Evolutionary conservation across 2,888 invertebrate genomes (phyloP).

Genomic region (Chrysolina haemoptera): DNA sequence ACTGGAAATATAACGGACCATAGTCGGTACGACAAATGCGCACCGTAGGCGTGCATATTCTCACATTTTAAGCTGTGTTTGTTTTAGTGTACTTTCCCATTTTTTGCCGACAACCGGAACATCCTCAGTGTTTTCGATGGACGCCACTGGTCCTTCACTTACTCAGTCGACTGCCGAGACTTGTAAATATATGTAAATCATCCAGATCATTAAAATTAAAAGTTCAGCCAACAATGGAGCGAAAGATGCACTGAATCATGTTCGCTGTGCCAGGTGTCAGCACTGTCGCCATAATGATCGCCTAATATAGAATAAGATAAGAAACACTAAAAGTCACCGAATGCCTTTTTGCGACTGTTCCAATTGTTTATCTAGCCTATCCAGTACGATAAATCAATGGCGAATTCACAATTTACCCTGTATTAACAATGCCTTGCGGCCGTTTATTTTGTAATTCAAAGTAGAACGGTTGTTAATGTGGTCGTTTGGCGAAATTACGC

Average conservation of each 20-base stretch:
- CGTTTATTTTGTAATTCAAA: constrained; percentile 44
- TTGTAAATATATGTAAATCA: constrained; percentile 56
- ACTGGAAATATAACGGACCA: no score
- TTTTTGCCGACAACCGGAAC: no score
- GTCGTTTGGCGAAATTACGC: constrained; percentile 38
- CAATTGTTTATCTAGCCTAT: constrained; percentile 53
- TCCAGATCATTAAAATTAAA: constrained; percentile 55
- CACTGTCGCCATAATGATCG: constrained; percentile 55
- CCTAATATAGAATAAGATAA: constrained; percentile 56
- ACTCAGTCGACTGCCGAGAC: constrained; percentile 4
- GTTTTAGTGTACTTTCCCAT: no score
- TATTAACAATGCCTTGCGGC: constrained; percentile 46
- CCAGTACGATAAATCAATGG: constrained; percentile 50
- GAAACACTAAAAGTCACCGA: constrained; percentile 48
- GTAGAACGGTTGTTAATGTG: constrained; percentile 33
- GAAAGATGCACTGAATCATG: constrained; percentile 56
- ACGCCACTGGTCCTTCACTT: constrained; percentile 6
- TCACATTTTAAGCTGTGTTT: no score
- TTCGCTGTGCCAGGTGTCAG: constrained; percentile 52
- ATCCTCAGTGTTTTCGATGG: background rate
- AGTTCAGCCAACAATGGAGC: constrained; percentile 52
- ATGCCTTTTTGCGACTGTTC: constrained; percentile 53
- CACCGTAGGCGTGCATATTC: no score
- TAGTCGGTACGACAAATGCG: no score
- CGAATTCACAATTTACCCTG: constrained; percentile 48